phyloP scores from a whole-genome alignment of 2,888 invertebrate species.

The Hipparchia sbordonii region DNA sequence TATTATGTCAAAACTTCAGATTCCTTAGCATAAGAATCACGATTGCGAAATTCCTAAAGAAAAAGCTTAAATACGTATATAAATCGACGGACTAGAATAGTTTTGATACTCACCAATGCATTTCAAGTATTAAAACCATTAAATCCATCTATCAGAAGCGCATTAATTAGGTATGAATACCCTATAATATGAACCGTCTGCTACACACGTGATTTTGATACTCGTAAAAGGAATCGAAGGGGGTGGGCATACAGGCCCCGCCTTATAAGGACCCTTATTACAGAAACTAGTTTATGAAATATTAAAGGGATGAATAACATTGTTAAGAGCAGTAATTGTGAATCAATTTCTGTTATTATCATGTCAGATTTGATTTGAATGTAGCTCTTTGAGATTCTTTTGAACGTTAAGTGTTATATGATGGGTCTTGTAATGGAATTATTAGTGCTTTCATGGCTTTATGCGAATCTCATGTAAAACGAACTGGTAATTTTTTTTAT shows the following conservation, averaged over 20 bases:
- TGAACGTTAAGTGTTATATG: constrained; percentile 59
- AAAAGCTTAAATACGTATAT: too few relatives aligned
- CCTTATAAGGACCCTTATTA: constrained; percentile 54
- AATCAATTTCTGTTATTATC: constrained; percentile 76
- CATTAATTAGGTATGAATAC: constrained; percentile 81
- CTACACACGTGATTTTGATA: constrained; percentile 66
- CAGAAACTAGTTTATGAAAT: constrained; percentile 71
- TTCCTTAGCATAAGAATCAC: too few relatives aligned
- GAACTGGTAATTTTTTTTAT: constrained; percentile 6
- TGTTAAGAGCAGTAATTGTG: constrained; percentile 70
- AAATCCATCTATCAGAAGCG: constrained; percentile 48
- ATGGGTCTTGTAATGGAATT: constrained; percentile 49
- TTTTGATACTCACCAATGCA: background rate
- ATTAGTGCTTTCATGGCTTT: constrained; percentile 39
- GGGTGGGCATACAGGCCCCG: constrained; percentile 63
- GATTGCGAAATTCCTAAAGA: too few relatives aligned
- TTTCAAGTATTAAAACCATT: constrained; percentile 57
- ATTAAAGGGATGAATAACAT: constrained; percentile 65
- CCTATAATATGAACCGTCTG: constrained; percentile 77
- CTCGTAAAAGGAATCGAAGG: constrained; percentile 57
- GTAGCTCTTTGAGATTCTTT: constrained; percentile 49
- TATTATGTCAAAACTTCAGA: too few relatives aligned
- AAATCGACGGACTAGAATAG: too few relatives aligned
- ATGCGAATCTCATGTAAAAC: background rate
- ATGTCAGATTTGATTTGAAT: constrained; percentile 74